Percentiles rank a stretch among this genome's conserved stretches.
Conservation (phyloP, 2,113 vertebrate genomes). For the Perca flavescens region DNA sequence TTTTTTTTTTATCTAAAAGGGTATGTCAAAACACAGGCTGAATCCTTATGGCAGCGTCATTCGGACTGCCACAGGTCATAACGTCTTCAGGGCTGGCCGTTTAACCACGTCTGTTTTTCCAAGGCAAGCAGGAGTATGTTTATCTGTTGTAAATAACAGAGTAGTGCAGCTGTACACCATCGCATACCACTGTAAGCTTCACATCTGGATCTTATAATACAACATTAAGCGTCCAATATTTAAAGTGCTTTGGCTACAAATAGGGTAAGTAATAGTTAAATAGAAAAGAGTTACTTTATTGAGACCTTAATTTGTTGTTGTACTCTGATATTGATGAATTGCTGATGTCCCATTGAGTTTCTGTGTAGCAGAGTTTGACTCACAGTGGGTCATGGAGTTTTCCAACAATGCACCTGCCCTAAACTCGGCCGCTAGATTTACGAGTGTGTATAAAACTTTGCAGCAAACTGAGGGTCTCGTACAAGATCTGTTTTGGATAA, state of each 20-base stretch:
- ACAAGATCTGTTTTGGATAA: constrained; percentile 47
- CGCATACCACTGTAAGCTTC: constrained; percentile 73
- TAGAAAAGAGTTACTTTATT: constrained; percentile 10
- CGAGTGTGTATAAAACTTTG: constrained; percentile 52
- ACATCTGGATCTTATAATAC: constrained; percentile 82
- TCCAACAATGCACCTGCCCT: constrained; percentile 30
- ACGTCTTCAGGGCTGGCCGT: constrained; percentile 2
- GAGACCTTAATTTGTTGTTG: constrained; percentile 36
- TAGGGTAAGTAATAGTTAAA: constrained; percentile 41
- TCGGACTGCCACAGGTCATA: not conserved
- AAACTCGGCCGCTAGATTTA: constrained; percentile 55
- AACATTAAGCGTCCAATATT: constrained; percentile 66
- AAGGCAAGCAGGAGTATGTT: constrained; percentile 65
- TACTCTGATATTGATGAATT: constrained; percentile 34
- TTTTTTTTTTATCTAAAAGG: constrained; percentile 26
- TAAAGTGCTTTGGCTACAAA: constrained; percentile 68
- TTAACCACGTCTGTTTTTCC: constrained; percentile 67
- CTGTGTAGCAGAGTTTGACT: constrained; percentile 14
- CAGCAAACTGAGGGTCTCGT: constrained; percentile 35
- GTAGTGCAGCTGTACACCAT: constrained; percentile 61
- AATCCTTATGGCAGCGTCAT: constrained; percentile 20
- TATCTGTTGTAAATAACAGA: constrained; percentile 79
- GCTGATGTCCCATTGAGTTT: not conserved
- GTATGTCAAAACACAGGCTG: constrained; percentile 35
- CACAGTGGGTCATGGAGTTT: constrained; percentile 20